Evolutionary conservation across 1,140 invertebrate species (phyloP), one percentile per base, ranked within the genome.

Genomic region (Liolophura sinensis): DNA sequence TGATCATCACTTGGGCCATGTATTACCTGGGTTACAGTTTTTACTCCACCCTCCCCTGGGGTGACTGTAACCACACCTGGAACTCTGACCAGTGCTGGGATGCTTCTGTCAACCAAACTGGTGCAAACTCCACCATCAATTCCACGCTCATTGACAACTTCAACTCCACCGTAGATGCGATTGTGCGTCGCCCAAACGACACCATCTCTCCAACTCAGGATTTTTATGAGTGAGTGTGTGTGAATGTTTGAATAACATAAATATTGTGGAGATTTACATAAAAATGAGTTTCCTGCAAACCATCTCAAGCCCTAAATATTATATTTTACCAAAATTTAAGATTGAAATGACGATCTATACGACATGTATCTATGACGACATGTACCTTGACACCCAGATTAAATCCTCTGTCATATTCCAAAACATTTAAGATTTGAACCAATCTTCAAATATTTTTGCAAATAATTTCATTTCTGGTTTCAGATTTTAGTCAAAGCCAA

Each of bases 1-100:
- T 99, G 6, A 98, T 99, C 82, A 96, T 99, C 73, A 94, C 96
- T 20, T 99, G 96, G 96, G 93, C 96, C 12, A 88, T 99, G 61
- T 91, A 96, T 67, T 99, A 95, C 86, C 94, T 98, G 83, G 94
- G 97, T 84, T 92, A 93, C 63, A 97, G 95, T 15, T 98, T 99
- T 85, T 92, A 91, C 46, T 89, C 89, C 67, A 82, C 91, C 73
- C 85, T 99, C 58, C 96, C 97, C 0, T 99, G 97, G 97, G 95
- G 92, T 25, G 92, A 91, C 60, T 99, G 97, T 83, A 89, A 93
- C 78, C 96, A 97, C 80, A 78, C 88, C 47, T 86, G 85, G 85
- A 86, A 84, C 64, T 84, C 84, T 0, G 66, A 70, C 9, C 24
- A 64, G 9, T 78, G 80, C 58, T 80, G 77, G 72, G 75, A 72